Evolutionary conservation across 2,797 vertebrate species (phyloP), one percentile per base, ranked within the genome.

Genomic region (Eulemur mongoz): DNA sequence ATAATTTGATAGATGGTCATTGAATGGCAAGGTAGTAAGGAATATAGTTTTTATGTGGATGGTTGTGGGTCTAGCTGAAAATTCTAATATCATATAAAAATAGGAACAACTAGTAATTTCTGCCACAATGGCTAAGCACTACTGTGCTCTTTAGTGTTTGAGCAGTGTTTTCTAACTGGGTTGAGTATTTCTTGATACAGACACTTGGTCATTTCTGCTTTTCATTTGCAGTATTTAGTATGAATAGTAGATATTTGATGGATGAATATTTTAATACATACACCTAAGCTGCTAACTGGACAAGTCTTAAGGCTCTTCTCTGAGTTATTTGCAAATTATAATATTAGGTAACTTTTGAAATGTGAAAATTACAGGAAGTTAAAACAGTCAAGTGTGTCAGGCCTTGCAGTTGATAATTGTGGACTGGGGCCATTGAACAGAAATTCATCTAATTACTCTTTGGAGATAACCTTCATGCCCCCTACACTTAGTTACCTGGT

Each of bases 261-360:
- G 59, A 59, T 69, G n/a, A 92, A 15, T 87, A 48, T 78, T 89
- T 96, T 89, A 81, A 59, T 35, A 59, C 18, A 38, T 89, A 76
- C 79, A 91, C 65, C 22, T 72, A 72, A 70, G 3, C 7, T 80
- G 4, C 20, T 54, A 67, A 23, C 14, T 91, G 61, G 25, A 79
- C 27, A 84, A n/a, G 38, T 89, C 30, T 57, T 92, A 75, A 57
- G 20, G 76, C 15, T 79, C 35, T 88, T 89, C 40, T 81, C 50
- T 92, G 59, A 81, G 25, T 76, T 85, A 38, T 89, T 92, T 50
- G 43, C 43, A 43, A 40, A 48, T 63, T 73, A 45, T 59, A 59
- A 59, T 59, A 59, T 43, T 72, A 82, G 30, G 32, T 90, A 85
- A 90, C 48, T 81, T 81, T 32, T 61, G 38, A 78, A 48, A 93